Evolutionary conservation across 2,888 invertebrate species (phyloP).

Genomic region (Melinopterus prodromus): DNA sequence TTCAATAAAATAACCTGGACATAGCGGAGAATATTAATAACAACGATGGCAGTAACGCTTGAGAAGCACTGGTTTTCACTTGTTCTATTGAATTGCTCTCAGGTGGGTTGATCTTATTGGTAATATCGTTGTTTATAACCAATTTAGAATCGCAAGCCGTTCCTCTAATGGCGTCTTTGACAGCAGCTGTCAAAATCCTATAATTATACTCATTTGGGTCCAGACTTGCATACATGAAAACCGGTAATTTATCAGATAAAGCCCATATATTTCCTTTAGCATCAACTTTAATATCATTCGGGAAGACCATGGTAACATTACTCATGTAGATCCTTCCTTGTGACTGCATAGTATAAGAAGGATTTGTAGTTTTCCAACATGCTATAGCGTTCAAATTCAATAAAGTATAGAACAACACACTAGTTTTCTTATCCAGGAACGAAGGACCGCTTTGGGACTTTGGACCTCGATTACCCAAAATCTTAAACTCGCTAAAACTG

Average conservation of each 20-base stretch:
- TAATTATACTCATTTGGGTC: conserved; percentile 74
- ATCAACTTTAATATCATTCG: conserved; percentile 81
- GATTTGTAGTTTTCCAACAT: conserved; percentile 78
- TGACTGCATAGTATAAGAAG: conserved; percentile 72
- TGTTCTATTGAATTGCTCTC: not conserved
- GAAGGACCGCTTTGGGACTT: conserved; percentile 79
- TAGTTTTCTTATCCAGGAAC: conserved; percentile 74
- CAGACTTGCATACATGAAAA: conserved; percentile 73
- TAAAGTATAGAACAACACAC: conserved; percentile 77
- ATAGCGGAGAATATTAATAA: not conserved
- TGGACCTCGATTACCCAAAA: conserved; percentile 73
- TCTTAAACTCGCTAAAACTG: conserved; percentile 70
- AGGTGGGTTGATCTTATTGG: conserved; percentile 27
- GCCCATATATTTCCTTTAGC: conserved; percentile 76
- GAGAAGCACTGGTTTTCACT: not conserved
- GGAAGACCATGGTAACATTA: conserved; percentile 76
- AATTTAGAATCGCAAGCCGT: conserved; percentile 74
- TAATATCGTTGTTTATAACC: conserved; percentile 44
- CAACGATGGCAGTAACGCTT: not conserved
- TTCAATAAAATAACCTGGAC: not conserved
- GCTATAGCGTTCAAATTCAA: conserved; percentile 80
- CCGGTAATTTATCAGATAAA: conserved; percentile 74
- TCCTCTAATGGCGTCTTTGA: conserved; percentile 73
- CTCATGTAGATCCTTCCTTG: conserved; percentile 78
- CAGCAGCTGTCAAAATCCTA: conserved; percentile 73